Percentiles rank a stretch among this genome's conserved stretches.
These are phyloP conservation scores for Chionoecetes opilio DNA, from an alignment of 1,140 invertebrate genomes.

Conservation along the genomic window DNA sequence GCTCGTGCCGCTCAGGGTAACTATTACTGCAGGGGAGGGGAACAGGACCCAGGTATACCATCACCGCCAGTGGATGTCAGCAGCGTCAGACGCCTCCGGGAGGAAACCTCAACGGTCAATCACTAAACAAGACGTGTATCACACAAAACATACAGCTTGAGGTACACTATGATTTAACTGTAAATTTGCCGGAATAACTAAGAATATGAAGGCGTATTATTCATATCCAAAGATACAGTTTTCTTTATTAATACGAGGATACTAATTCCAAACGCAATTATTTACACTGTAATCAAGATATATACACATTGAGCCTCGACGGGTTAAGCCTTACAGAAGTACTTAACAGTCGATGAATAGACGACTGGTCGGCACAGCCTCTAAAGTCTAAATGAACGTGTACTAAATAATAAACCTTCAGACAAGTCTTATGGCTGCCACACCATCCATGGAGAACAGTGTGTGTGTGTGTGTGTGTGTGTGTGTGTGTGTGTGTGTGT, in stretches of 20 bases:
- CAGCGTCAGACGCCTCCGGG: not conserved
- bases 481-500: not conserved
- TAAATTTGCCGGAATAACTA: not conserved
- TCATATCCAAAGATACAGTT: not conserved
- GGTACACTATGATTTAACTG: not conserved
- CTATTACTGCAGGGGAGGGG: not conserved
- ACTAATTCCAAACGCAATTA: not conserved
- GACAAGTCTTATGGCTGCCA: not conserved
- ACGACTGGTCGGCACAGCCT: not conserved
- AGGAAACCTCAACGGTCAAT: not conserved
- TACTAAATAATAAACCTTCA: not conserved
- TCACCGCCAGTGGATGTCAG: not conserved
- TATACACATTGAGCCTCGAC: not conserved
- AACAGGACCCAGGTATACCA: not conserved
- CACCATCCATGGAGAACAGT: not conserved
- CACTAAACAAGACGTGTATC: not conserved
- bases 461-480: no score
- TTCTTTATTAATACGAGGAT: not conserved
- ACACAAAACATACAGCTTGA: not conserved
- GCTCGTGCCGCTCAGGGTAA: not conserved
- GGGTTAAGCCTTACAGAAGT: not conserved
- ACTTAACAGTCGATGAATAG: slow-evolving; percentile 7
- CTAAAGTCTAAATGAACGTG: not conserved
- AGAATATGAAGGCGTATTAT: not conserved
- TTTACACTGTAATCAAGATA: not conserved